phyloP scores from a whole-genome alignment of 2,888 invertebrate genomes.

The Phortica okadai region DNA sequence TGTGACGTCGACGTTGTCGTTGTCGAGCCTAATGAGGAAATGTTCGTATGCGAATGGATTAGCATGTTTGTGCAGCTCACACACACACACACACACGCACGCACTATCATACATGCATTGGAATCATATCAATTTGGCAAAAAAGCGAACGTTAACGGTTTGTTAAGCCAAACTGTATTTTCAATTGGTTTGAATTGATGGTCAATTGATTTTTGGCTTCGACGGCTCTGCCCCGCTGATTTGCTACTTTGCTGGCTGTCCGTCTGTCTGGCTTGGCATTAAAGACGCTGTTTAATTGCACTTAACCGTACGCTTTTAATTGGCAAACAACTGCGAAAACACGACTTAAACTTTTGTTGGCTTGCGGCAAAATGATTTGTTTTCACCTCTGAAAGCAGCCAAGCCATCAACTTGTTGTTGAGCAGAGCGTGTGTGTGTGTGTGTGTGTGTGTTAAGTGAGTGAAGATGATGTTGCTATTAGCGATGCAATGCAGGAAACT shows the following conservation, averaged over 20 bases:
- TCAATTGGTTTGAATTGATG: constrained; percentile 14
- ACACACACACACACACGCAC: background rate
- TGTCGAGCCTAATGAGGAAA: constrained; percentile 65
- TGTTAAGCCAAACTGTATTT: constrained; percentile 15
- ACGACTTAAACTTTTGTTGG: constrained; percentile 38
- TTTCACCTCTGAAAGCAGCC: background rate
- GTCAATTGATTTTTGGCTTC: constrained; percentile 21
- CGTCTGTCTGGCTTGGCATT: constrained; percentile 45
- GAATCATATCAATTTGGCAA: constrained; percentile 26
- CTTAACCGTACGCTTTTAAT: constrained; percentile 70
- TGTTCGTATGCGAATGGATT: constrained; percentile 43
- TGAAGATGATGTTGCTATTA: constrained; percentile 44
- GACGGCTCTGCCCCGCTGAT: background rate
- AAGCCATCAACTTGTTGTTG: too few relatives aligned
- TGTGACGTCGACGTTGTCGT: constrained; percentile 51
- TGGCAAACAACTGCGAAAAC: constrained; percentile 42
- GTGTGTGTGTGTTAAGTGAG: background rate
- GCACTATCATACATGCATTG: background rate
- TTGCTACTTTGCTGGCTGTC: background rate
- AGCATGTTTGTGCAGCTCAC: constrained; percentile 32
- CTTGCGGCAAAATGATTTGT: background rate
- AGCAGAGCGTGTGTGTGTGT: background rate
- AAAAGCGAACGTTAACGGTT: constrained; percentile 21
- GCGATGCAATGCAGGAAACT: constrained; percentile 68
- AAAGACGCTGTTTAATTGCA: constrained; percentile 68